Base-by-base conservation (phyloP, 2,888 invertebrate genomes). In the Latrodectus elegans region DNA sequence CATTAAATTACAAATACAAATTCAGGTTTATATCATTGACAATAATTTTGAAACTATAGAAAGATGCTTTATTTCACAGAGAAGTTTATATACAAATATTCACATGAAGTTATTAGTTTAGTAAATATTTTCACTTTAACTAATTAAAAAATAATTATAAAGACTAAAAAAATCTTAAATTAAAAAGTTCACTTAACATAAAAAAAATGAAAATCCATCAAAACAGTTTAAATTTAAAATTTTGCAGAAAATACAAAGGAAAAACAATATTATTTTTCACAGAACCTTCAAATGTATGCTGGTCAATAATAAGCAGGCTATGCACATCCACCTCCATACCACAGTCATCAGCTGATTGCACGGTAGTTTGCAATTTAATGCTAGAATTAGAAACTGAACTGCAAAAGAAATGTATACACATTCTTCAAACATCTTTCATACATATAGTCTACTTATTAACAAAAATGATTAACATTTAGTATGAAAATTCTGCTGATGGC, bases 271-370 rank as follows among this genome's bases (percentile, higher is more conserved):
- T 78, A 4, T 38, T 4, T 38, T 38, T 38, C 6, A 38, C 38
- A 38, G 38, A 90, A 94, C 94, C 94, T 94, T 99, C 98, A 92
- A 99, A 99, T 0, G 98, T 99, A 92, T 99, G 97, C 91, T 98
- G 97, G 93, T 99, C 98, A 88, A 99, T 95, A 76, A 99, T 94
- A 51, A 99, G 94, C 90, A 99, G 94, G 78, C 96, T 96, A 92
- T 97, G 96, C 51, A 97, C 95, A 92, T 98, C 98, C 15, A 97
- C 94, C 93, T 98, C 98, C 91, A 96, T 95, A 0, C 96, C 96
- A 91, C 94, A 94, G 88, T 95, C 92, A 71, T 90, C 90, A 38
- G 68, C 80, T 53, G 60, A 52, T 15, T 60, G 73, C 4, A 79
- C 71, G 8, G 80, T 51, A 12, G 77, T 17, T 55, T 72, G 72